Evolutionary conservation across 2,113 vertebrate genomes (phyloP).

Genomic region (Callipepla californica): DNA sequence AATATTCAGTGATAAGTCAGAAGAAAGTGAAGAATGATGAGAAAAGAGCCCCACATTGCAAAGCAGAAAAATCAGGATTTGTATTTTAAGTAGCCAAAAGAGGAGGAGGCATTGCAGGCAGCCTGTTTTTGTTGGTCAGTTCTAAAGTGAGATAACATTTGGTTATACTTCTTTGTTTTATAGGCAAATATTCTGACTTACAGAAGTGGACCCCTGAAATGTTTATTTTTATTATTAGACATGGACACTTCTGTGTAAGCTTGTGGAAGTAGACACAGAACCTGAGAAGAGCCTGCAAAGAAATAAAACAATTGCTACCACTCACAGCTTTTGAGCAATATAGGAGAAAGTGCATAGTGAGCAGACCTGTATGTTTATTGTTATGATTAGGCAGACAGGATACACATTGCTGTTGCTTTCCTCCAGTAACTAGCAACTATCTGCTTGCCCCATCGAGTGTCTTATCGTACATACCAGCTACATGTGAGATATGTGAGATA

Average conservation of each 20-base stretch:
- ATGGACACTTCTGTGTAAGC: neutral
- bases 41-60: neutral
- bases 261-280: neutral
- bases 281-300: neutral
- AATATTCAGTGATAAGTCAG: neutral
- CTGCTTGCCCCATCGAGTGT: fast-evolving
- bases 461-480: neutral
- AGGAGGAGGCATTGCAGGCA: neutral
- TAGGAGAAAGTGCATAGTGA: neutral
- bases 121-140: neutral
- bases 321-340: neutral
- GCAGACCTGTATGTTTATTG: neutral
- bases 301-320: neutral
- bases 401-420: neutral
- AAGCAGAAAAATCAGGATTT: neutral
- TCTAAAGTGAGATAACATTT: neutral
- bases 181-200: neutral
- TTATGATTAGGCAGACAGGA: neutral
- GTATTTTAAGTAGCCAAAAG: neutral
- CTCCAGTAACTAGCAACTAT: neutral
- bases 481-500: fast-evolving
- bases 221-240: neutral
- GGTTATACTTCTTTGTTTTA: neutral
- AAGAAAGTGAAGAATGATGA: neutral
- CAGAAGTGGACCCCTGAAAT: neutral